These are phyloP conservation scores for Anguilla megastoma DNA, from an alignment of 2,797 vertebrate genomes.

Conservation along the genomic window DNA sequence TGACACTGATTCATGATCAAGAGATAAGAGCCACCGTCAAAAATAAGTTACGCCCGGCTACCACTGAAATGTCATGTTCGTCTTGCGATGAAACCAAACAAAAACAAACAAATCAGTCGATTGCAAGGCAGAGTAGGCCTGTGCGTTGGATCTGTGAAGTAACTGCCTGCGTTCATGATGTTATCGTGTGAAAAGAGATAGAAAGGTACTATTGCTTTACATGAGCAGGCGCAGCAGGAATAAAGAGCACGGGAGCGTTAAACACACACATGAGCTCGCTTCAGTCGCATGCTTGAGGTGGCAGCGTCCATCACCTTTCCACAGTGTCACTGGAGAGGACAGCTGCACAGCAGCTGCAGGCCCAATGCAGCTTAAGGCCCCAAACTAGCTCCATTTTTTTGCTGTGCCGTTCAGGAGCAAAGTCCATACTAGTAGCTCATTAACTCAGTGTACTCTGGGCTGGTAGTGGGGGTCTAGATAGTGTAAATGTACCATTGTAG, in stretches of 20 bases:
- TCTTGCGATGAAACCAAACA: background rate
- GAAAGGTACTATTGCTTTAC: background rate
- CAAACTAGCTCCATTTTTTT: background rate
- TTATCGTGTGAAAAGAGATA: background rate
- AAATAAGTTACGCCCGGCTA: background rate
- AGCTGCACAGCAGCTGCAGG: background rate
- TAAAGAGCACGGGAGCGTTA: background rate
- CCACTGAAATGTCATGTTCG: conserved; percentile 5
- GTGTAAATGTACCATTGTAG: background rate
- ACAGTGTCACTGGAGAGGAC: background rate
- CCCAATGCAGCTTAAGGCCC: background rate
- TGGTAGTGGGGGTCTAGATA: background rate
- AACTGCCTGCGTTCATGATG: background rate
- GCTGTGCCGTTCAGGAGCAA: background rate
- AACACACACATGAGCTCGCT: background rate
- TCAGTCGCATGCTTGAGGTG: background rate
- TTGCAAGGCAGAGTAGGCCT: background rate
- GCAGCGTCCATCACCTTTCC: background rate
- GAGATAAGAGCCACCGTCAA: background rate
- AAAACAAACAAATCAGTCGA: conserved; percentile 2
- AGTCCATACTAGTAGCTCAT: background rate
- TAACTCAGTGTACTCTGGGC: background rate
- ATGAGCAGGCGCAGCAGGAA: background rate
- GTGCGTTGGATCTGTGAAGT: background rate
- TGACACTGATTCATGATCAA: conserved; percentile 3